phyloP scores from a whole-genome alignment of 2,888 invertebrate genomes.

The Opisthograptis luteolata region DNA sequence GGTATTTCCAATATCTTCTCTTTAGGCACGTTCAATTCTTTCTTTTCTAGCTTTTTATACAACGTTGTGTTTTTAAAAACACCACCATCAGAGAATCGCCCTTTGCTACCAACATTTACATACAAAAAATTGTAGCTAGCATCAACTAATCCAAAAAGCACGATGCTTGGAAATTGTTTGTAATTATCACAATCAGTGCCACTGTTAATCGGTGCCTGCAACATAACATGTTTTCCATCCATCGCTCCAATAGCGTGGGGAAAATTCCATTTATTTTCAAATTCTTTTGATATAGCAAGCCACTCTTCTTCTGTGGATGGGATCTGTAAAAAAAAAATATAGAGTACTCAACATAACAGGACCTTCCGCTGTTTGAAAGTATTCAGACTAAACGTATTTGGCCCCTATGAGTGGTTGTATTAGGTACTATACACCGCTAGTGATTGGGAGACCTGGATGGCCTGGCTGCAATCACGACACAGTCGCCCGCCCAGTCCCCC shows the following conservation, averaged over 20 bases:
- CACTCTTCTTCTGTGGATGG: slow-evolving; percentile 29
- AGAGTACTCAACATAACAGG: no score
- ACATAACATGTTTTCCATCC: slow-evolving; percentile 30
- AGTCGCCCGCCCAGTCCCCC: no score
- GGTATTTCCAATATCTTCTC: not conserved
- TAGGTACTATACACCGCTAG: slow-evolving; percentile 4
- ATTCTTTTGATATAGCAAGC: slow-evolving; percentile 22
- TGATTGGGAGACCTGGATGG: no score
- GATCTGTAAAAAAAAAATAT: slow-evolving; percentile 18
- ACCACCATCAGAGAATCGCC: slow-evolving; percentile 32
- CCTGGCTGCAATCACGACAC: no score
- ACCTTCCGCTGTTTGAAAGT: not conserved
- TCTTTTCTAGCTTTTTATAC: not conserved
- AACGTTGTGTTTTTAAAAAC: slow-evolving; percentile 28
- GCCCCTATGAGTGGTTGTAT: not conserved
- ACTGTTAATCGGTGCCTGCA: slow-evolving; percentile 23
- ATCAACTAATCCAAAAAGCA: slow-evolving; percentile 17
- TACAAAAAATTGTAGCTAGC: slow-evolving; percentile 31
- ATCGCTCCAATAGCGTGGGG: slow-evolving; percentile 26
- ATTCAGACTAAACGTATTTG: not conserved
- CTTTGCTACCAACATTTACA: slow-evolving; percentile 27
- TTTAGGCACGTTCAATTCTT: not conserved
- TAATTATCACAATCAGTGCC: slow-evolving; percentile 17
- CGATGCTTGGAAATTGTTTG: slow-evolving; percentile 11
- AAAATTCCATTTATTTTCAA: slow-evolving; percentile 24